phyloP scores from a whole-genome alignment of 2,113 vertebrate species.

The Tapirus terrestris region DNA sequence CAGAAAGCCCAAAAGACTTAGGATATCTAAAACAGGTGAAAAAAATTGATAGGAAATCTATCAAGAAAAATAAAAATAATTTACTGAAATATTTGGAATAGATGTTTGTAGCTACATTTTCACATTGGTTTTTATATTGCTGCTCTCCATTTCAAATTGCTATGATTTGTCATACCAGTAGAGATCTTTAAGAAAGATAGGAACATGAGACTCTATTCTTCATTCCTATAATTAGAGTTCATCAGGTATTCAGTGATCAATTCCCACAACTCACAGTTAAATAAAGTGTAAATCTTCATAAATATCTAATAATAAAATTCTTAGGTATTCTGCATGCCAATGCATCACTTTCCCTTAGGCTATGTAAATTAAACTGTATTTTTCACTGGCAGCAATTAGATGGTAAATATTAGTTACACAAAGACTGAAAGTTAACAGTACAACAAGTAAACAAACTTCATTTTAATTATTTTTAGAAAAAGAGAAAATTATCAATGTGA shows the following conservation, averaged over 20 bases:
- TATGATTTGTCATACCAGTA: neutral
- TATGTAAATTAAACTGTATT: constrained; percentile 28
- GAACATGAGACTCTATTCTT: neutral
- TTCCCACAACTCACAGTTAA: constrained; percentile 49
- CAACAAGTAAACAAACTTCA: neutral
- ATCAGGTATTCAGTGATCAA: constrained; percentile 42
- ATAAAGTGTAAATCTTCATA: constrained; percentile 55
- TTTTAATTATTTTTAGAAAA: neutral
- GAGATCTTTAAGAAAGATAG: neutral
- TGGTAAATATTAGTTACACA: neutral
- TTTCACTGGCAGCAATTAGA: neutral
- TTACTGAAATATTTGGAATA: neutral
- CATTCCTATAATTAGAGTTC: constrained; percentile 43
- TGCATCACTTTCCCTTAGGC: neutral
- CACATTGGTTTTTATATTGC: neutral
- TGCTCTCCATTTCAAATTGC: neutral
- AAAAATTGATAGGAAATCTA: rapidly evolving
- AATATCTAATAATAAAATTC: constrained; percentile 20
- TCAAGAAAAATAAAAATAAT: neutral
- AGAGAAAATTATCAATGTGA: neutral
- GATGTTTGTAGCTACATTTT: neutral
- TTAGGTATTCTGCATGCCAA: neutral
- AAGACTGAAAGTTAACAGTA: neutral
- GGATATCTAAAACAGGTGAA: neutral
- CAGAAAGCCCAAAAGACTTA: neutral